Evolutionary conservation across 1,140 invertebrate species (phyloP), one percentile per base, ranked within the genome.

Genomic region (Wasmannia auropunctata): DNA sequence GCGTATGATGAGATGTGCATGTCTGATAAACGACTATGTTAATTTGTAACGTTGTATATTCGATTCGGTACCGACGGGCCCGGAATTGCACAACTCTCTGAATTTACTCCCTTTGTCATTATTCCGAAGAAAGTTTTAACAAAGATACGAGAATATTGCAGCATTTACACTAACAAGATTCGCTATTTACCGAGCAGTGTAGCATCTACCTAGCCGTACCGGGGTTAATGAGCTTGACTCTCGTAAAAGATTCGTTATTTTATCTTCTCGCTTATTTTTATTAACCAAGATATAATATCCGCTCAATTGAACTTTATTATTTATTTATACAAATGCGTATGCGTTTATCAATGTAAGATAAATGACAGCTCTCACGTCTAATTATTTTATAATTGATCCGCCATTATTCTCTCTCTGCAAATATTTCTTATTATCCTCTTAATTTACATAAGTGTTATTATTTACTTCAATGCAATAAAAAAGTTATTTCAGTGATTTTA

Each of bases 101-200:
- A 62, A 77, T 77, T 77, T 62, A 6, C 74, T 28, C 22, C 37
- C 75, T 63, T 80, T 69, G 76, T 69, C 62, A 80, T 67, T 74
- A 74, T 58, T 43, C 37, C 37, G 2, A 74, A 72, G 67, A 74
- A 74, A 83, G 67, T 83, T 74, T 37, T n/a, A 58, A 83, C 79
- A 58, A 74, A 43, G 67, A 72, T 56, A 72, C 8, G 37, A 43
- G 37, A 58, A 58, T 60, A n/a, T 74, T 28, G n/a, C 37, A 46
- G 37, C 37, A 58, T 74, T 83, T 83, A 74, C 51, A 37, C 37
- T 74, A 83, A 74, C 67, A 83, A 83, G 51, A 58, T 60, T 83
- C 79, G 25, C 67, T 60, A 34, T 83, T 83, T 83, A 34, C 51
- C n/a, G 25, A 72, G 40, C 10, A 25, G 2, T 40, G 28, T 22